A percentile compares a stretch with the other conserved stretches of the same genome.
Evolutionary conservation across 53 echinoderm and acorn worm genomes (phyloP).

Genomic region (Actinopyga echinites): DNA sequence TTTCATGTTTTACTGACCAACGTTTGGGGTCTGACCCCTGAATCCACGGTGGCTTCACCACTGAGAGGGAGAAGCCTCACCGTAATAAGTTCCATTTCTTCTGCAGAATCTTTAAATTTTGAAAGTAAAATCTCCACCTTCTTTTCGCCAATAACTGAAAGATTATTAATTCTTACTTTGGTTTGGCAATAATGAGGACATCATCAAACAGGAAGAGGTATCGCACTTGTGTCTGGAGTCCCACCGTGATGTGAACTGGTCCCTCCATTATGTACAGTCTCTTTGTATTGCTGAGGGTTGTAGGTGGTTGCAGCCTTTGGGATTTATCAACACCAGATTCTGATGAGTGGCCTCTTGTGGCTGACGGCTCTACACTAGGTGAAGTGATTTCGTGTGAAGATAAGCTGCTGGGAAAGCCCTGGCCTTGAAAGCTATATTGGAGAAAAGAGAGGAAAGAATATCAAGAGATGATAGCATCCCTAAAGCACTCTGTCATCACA

Average conservation of each 20-base stretch:
- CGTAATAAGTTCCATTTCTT: too few relatives aligned
- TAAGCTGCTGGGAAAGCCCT: background rate
- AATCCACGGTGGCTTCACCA: too few relatives aligned
- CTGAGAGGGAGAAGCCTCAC: too few relatives aligned
- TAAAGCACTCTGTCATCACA: too few relatives aligned
- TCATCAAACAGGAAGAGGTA: conserved; percentile 93
- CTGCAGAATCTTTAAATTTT: too few relatives aligned
- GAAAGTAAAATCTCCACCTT: too few relatives aligned
- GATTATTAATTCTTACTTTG: conserved; percentile 72
- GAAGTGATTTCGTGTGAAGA: background rate
- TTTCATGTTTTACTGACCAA: too few relatives aligned
- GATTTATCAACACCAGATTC: background rate
- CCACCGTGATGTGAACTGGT: conserved; percentile 73
- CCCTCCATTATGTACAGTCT: conserved; percentile 89
- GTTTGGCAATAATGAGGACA: conserved; percentile 88
- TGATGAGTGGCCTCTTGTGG: background rate
- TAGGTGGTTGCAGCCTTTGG: conserved; percentile 15
- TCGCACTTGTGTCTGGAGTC: conserved; percentile 79
- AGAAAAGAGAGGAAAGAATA: background rate
- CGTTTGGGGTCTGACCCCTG: too few relatives aligned
- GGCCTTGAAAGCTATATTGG: background rate
- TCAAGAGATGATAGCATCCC: too few relatives aligned
- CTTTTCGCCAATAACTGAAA: too few relatives aligned
- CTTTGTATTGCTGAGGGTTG: conserved; percentile 56
- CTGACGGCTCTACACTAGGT: background rate